Base-by-base conservation (phyloP, 1,140 invertebrate genomes). In the Camponotus floridanus region DNA sequence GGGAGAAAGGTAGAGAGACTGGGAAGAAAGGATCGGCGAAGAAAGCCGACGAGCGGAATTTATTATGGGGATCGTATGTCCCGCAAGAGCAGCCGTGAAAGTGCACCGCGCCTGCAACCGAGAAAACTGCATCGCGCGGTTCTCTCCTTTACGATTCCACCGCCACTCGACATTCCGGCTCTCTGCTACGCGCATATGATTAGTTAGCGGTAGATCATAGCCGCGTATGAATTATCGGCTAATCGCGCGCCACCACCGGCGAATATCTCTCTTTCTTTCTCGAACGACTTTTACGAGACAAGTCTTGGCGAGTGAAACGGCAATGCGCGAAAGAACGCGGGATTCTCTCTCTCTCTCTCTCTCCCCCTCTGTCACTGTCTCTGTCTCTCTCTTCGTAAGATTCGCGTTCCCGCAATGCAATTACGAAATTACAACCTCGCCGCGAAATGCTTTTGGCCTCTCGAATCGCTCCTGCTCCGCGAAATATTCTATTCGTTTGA, bases 11-110 rank as follows among this genome's bases (percentile, higher is more conserved):
- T 31, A 48, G 51, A 73, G n/a, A 36, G 26, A 86, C 1, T 5
- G 61, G 57, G 48, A 21, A 45, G 51, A 80, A 64, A 87, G 15
- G 74, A 65, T 21, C 68, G 57, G 45, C 61, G 59, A 59, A 65
- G 68, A 76, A 71, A 73, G 57, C 42, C 61, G 51, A 36, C 39
- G 71, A 76, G 42, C 59, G 26, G 67, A 67, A 87, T 87, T 86
- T 85, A 87, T 87, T 74, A 76, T 61, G 81, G 26, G 55, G 59
- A 80, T 59, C 61, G 57, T 85, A 80, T 85, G 83, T 85, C 83
- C 83, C 74, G 74, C 67, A 85, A 85, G 83, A 85, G 83, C 67
- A 78, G 57, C 62, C 84, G 86, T 86, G 86, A 86, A 87, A 87
- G 86, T 81, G 86, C 86, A 71, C 51, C 57, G 76, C 84, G 85